These are phyloP conservation scores for Corythoichthys haematopterus DNA, from an alignment of 2,113 vertebrate genomes.

Conservation along the genomic window DNA sequence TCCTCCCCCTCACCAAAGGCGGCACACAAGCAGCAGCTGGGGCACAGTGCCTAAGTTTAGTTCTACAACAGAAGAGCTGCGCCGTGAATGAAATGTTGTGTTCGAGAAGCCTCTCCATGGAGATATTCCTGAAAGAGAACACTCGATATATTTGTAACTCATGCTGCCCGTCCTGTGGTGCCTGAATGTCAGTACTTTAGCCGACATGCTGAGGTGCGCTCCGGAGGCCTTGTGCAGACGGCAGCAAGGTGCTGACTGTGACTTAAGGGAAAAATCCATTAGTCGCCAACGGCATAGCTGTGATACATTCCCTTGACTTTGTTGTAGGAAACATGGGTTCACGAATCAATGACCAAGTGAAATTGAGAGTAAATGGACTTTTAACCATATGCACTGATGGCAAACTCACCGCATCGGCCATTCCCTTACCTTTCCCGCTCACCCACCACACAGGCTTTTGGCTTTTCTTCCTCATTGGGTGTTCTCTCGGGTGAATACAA, in stretches of 20 bases:
- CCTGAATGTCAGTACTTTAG: conserved; percentile 28
- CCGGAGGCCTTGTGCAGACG: conserved; percentile 45
- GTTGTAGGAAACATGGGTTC: background rate
- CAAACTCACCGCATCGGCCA: background rate
- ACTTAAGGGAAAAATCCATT: conserved; percentile 35
- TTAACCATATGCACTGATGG: background rate
- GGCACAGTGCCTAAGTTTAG: conserved; percentile 64
- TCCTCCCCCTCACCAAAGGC: conserved; percentile 58
- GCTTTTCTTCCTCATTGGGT: too few relatives aligned
- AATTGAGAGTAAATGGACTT: background rate
- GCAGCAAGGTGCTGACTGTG: conserved; percentile 36
- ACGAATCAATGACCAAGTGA: background rate
- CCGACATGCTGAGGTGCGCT: background rate
- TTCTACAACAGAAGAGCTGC: conserved; percentile 55
- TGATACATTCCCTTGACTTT: background rate
- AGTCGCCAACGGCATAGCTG: background rate
- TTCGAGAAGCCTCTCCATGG: conserved; percentile 42
- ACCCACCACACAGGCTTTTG: too few relatives aligned
- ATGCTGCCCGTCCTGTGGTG: conserved; percentile 36
- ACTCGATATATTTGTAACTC: conserved; percentile 34
- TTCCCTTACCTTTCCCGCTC: too few relatives aligned
- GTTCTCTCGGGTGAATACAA: too few relatives aligned
- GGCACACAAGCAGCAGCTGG: conserved; percentile 60
- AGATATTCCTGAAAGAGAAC: conserved; percentile 43
- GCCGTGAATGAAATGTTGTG: conserved; percentile 39